These are phyloP conservation scores for Zeus faber DNA, from an alignment of 2,113 vertebrate species.

Conservation along the genomic window DNA sequence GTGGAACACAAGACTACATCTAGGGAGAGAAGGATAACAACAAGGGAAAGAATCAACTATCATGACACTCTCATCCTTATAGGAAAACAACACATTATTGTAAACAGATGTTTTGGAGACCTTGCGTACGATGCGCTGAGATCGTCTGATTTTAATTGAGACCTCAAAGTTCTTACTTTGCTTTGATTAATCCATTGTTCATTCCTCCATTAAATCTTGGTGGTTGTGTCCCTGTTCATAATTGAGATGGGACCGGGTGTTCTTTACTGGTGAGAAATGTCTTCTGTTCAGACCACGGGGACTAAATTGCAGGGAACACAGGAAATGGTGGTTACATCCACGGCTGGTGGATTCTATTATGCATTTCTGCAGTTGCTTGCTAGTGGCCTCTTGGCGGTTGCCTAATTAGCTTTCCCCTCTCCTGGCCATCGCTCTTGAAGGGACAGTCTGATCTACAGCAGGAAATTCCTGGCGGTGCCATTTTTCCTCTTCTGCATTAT, in stretches of 20 bases:
- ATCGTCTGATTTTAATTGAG: too few relatives aligned
- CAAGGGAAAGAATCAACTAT: too few relatives aligned
- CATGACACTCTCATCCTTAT: too few relatives aligned
- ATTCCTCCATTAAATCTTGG: constrained; percentile 2
- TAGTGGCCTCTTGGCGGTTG: not conserved
- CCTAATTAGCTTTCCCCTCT: constrained; percentile 2
- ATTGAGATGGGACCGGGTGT: not conserved
- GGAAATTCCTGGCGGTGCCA: not conserved
- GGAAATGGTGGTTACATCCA: not conserved
- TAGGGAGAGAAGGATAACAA: too few relatives aligned
- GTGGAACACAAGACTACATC: too few relatives aligned
- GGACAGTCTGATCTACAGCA: not conserved
- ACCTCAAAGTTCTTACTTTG: too few relatives aligned
- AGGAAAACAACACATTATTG: too few relatives aligned
- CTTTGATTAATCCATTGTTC: too few relatives aligned
- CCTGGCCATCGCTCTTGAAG: not conserved
- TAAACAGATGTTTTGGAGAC: too few relatives aligned
- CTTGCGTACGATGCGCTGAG: too few relatives aligned
- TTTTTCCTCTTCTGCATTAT: not conserved
- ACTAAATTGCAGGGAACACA: not conserved
- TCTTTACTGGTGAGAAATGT: not conserved
- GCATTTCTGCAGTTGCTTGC: not conserved
- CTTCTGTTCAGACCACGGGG: not conserved
- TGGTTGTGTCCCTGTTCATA: not conserved
- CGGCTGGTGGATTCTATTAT: not conserved